Percentiles rank a stretch among this genome's conserved stretches.
Conservation (phyloP, 2,888 invertebrate genomes). For the Drosophila longiperda region DNA sequence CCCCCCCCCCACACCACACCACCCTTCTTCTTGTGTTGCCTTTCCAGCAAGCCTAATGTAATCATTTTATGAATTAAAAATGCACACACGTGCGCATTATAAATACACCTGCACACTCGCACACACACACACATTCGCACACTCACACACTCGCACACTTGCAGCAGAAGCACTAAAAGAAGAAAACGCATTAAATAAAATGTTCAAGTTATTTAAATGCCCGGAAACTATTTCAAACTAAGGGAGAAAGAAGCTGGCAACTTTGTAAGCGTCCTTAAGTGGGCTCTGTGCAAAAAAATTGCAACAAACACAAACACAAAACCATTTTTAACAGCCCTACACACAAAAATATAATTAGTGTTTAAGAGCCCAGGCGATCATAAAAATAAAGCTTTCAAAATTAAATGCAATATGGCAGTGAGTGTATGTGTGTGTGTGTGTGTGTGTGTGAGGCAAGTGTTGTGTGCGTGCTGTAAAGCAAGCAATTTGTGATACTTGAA, state of each 20-base stretch:
- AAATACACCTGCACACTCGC: conserved; percentile 16
- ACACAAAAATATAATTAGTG: conserved; percentile 63
- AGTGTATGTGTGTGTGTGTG: background rate
- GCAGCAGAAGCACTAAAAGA: conserved; percentile 3
- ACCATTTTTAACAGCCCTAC: conserved; percentile 40
- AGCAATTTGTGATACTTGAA: conserved; percentile 10
- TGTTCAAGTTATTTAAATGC: conserved; percentile 66
- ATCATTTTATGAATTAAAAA: conserved; percentile 83
- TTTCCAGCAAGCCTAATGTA: conserved; percentile 71
- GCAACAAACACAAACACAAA: conserved; percentile 9
- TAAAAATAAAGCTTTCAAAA: conserved; percentile 27
- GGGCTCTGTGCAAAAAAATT: conserved; percentile 56
- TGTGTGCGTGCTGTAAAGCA: background rate
- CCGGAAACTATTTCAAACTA: conserved; percentile 51
- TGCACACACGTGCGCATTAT: conserved; percentile 66
- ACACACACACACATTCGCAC: conserved; percentile 1
- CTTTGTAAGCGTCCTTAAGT: conserved; percentile 66
- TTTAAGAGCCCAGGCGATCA: conserved; percentile 13
- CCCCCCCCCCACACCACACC: background rate
- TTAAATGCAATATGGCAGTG: conserved; percentile 7
- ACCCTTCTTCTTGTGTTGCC: background rate
- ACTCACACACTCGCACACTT: conserved; percentile 4
- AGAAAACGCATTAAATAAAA: conserved; percentile 62
- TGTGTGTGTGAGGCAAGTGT: background rate
- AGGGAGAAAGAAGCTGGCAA: conserved; percentile 43